Percentiles rank a stretch among this genome's conserved stretches.
Conservation (phyloP, 2,888 invertebrate genomes). For the Agrotis ipsilon region DNA sequence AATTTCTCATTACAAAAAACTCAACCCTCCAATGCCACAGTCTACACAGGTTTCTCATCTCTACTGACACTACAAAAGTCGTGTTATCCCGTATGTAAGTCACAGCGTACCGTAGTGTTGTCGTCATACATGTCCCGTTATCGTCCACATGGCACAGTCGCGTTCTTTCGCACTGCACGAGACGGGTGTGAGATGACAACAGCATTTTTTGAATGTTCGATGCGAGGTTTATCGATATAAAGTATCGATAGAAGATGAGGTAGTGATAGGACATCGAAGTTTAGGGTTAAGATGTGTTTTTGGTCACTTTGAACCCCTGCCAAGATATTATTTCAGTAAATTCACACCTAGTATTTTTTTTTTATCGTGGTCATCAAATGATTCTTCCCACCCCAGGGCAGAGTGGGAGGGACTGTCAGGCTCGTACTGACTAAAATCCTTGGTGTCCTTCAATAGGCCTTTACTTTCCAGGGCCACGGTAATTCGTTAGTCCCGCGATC, state of each 20-base stretch:
- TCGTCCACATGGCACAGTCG: slow-evolving; percentile 53
- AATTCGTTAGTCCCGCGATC: too few relatives aligned
- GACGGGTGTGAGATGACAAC: slow-evolving; percentile 43
- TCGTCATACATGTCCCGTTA: slow-evolving; percentile 61
- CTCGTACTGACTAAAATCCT: too few relatives aligned
- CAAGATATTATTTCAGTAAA: not conserved
- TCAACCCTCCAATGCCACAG: not conserved
- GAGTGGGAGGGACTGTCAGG: too few relatives aligned
- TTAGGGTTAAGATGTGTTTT: not conserved
- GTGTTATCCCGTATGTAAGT: slow-evolving; percentile 57
- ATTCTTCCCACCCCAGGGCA: too few relatives aligned
- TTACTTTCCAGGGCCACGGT: too few relatives aligned
- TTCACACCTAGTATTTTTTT: too few relatives aligned
- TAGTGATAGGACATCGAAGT: not conserved
- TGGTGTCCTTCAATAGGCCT: too few relatives aligned
- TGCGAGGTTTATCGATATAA: slow-evolving; percentile 27
- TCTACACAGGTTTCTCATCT: not conserved
- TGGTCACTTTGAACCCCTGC: not conserved
- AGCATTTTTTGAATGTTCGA: slow-evolving; percentile 33
- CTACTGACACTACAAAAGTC: slow-evolving; percentile 40
- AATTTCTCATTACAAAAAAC: too few relatives aligned
- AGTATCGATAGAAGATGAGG: slow-evolving; percentile 24
- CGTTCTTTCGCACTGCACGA: slow-evolving; percentile 43
- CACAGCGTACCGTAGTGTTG: slow-evolving; percentile 54
- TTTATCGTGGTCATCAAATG: too few relatives aligned